Conservation (phyloP, 2,113 vertebrate species). For the rabbit (Oryctolagus cuniculus) region DNA sequence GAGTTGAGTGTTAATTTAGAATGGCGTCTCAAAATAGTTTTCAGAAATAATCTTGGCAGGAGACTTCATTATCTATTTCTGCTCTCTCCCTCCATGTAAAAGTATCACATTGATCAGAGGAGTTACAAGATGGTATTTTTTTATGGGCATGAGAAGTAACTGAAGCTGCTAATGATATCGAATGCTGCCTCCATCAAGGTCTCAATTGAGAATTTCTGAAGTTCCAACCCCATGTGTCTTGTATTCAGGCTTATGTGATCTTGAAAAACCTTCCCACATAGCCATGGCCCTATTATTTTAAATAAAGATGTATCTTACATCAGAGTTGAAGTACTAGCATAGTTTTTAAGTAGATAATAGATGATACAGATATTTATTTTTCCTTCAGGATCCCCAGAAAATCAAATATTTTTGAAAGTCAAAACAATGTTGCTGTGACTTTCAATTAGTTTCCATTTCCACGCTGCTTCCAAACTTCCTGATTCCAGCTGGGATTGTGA, state of each 20-base stretch:
- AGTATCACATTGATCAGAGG: conserved; percentile 37
- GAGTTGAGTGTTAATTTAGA: background rate
- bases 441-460: conserved; percentile 81
- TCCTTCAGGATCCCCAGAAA: conserved; percentile 31
- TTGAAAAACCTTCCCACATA: conserved; percentile 28
- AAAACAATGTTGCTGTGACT: conserved; percentile 71
- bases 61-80: conserved; percentile 58
- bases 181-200: background rate
- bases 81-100: conserved; percentile 48
- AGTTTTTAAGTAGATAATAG: conserved; percentile 48
- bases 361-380: background rate
- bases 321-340: background rate
- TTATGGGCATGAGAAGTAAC: background rate
- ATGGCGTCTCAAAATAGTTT: conserved; percentile 66
- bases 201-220: conserved; percentile 16
- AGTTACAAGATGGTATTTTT: conserved; percentile 2
- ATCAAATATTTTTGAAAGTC: conserved; percentile 75
- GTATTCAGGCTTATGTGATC: background rate
- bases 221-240: background rate
- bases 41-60: conserved; percentile 60
- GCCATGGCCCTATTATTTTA: background rate
- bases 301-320: background rate
- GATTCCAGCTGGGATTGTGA: conserved; percentile 81
- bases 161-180: background rate
- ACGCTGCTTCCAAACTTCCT: conserved; percentile 79